phyloP scores from a whole-genome alignment of 2,888 invertebrate genomes.

The Cephus spinipes region DNA sequence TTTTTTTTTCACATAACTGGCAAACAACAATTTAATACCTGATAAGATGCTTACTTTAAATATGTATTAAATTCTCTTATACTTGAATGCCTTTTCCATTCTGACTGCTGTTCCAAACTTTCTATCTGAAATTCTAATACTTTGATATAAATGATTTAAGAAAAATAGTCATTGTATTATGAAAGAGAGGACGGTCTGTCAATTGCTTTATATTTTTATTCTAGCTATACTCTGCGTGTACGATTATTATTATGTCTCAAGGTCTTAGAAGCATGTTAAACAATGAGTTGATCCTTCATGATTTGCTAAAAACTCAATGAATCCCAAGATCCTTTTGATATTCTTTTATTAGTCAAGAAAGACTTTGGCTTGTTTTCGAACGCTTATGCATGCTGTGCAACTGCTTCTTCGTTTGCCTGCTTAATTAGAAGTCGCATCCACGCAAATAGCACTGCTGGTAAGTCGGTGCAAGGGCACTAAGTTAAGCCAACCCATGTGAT shows the following conservation, averaged over 20 bases:
- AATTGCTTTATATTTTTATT: not conserved
- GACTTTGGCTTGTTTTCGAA: not conserved
- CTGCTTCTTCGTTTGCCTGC: not conserved
- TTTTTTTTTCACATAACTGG: not conserved
- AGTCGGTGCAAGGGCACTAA: not conserved
- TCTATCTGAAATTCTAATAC: not conserved
- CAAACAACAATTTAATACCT: not conserved
- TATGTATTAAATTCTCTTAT: too few relatives aligned
- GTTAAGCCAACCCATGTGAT: not conserved
- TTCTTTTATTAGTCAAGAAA: not conserved
- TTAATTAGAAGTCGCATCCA: not conserved
- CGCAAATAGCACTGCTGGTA: not conserved
- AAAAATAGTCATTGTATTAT: not conserved
- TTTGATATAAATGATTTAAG: not conserved
- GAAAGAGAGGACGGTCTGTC: not conserved
- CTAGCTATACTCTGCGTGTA: not conserved
- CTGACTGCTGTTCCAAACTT: not conserved
- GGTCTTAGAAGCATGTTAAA: not conserved
- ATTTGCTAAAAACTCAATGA: not conserved
- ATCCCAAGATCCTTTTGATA: not conserved
- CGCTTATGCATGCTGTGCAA: not conserved
- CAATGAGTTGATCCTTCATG: not conserved
- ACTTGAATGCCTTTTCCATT: too few relatives aligned
- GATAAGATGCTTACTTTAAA: not conserved
- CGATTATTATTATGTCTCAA: not conserved